A percentile compares a stretch with the other conserved stretches of the same genome.
phyloP scores from a whole-genome alignment of 1,140 invertebrate genomes.

The Drosophila punjabiensis region DNA sequence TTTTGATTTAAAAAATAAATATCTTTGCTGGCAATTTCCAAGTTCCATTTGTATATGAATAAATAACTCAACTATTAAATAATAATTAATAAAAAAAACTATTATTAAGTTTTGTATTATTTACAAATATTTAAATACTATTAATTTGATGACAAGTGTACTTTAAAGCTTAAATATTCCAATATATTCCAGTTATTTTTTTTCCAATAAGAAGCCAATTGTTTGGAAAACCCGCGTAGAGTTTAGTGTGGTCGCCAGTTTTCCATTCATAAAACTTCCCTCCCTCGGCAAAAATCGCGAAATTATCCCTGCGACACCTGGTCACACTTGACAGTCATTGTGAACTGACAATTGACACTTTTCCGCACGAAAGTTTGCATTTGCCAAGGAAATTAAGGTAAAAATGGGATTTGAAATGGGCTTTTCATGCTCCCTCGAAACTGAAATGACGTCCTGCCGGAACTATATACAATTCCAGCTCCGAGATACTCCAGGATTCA shows the following conservation, averaged over 20 bases:
- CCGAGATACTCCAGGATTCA: not conserved
- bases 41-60: too few relatives aligned
- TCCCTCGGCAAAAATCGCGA: too few relatives aligned
- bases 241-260: not conserved
- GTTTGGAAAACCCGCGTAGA: not conserved
- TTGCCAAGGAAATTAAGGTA: conserved; percentile 64
- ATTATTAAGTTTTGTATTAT: too few relatives aligned
- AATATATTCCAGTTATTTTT: not conserved
- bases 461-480: not conserved
- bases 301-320: not conserved
- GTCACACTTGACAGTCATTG: conserved; percentile 6
- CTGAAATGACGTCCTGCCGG: too few relatives aligned
- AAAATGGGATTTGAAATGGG: conserved; percentile 13
- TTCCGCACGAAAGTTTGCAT: conserved; percentile 43
- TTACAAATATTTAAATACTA: too few relatives aligned
- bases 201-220: not conserved
- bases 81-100: too few relatives aligned
- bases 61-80: too few relatives aligned
- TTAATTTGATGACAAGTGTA: too few relatives aligned
- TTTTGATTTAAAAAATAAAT: too few relatives aligned
- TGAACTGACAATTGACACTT: conserved; percentile 48
- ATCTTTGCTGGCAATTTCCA: too few relatives aligned
- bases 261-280: too few relatives aligned
- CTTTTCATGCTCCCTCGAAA: not conserved
- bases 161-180: not conserved